Conservation (phyloP, 2,797 vertebrate species). For the Hybognathus amarus region DNA sequence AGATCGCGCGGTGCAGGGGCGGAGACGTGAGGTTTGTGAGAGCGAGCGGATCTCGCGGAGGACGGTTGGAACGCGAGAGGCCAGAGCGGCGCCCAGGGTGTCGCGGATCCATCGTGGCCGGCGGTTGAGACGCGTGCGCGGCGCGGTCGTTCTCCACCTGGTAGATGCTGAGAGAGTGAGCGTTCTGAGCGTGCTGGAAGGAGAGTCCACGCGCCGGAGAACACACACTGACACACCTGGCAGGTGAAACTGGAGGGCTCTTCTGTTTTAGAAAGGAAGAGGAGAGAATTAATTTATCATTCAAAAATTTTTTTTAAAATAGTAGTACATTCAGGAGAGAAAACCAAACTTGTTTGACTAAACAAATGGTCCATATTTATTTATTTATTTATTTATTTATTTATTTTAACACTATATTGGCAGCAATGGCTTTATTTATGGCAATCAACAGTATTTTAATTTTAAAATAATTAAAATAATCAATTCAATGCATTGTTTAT, state of each 20-base stretch:
- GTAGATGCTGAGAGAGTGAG: constrained; percentile 84
- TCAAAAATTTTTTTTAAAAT: too few relatives aligned
- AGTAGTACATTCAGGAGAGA: neutral
- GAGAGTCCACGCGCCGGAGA: constrained; percentile 80
- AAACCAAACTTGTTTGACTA: neutral
- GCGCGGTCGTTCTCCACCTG: constrained; percentile 68
- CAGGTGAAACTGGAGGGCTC: constrained; percentile 81
- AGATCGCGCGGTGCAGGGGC: constrained; percentile 48
- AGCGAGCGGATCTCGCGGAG: constrained; percentile 54
- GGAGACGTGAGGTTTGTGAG: constrained; percentile 61
- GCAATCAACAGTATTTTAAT: too few relatives aligned
- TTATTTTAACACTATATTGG: too few relatives aligned
- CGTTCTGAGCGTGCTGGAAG: constrained; percentile 84
- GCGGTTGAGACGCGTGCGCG: constrained; percentile 50
- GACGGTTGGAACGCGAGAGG: constrained; percentile 74
- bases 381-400: too few relatives aligned
- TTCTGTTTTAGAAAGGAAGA: constrained; percentile 61
- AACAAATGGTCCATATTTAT: neutral
- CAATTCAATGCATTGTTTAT: too few relatives aligned
- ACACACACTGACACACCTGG: constrained; percentile 80
- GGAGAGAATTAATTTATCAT: neutral
- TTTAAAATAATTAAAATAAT: too few relatives aligned
- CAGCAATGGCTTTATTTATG: too few relatives aligned
- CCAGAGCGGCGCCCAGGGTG: constrained; percentile 73
- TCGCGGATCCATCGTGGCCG: constrained; percentile 73